phyloP scores from a whole-genome alignment of 2,888 invertebrate species.

The Volucella inanis region DNA sequence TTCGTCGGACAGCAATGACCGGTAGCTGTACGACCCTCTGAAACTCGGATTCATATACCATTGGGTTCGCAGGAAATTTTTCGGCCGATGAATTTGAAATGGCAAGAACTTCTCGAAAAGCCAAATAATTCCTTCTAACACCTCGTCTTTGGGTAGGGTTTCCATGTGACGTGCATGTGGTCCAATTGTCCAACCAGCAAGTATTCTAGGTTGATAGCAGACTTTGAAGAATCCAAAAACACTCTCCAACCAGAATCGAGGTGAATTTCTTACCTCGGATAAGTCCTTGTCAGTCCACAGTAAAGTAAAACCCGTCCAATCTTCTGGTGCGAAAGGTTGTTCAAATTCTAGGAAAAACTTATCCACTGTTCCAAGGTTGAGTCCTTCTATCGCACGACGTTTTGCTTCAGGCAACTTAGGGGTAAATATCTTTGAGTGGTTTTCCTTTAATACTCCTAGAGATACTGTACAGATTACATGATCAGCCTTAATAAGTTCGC shows the following conservation, averaged over 20 bases:
- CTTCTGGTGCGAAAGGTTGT: conserved; percentile 84
- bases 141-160: conserved; percentile 84
- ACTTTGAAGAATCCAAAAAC: conserved; percentile 87
- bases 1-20: conserved; percentile 85
- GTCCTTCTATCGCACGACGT: conserved; percentile 83
- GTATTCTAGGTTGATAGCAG: conserved; percentile 85
- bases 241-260: conserved; percentile 85
- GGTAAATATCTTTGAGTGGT: conserved; percentile 81
- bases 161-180: conserved; percentile 86
- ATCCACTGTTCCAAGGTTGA: conserved; percentile 86
- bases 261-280: conserved; percentile 75
- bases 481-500: conserved; percentile 83
- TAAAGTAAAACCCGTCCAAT: conserved; percentile 84
- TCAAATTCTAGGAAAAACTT: conserved; percentile 86
- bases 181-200: conserved; percentile 88
- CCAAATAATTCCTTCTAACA: conserved; percentile 78
- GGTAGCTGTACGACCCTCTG: conserved; percentile 87
- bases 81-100: conserved; percentile 77
- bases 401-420: conserved; percentile 84
- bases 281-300: conserved; percentile 85
- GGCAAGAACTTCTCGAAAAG: conserved; percentile 79
- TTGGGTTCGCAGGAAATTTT: conserved; percentile 84
- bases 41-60: conserved; percentile 87
- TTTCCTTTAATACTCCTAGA: conserved; percentile 85
- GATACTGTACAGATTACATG: conserved; percentile 86